These are phyloP conservation scores for Lacerta bilineata DNA, from an alignment of 2,797 vertebrate species.

Conservation along the genomic window DNA sequence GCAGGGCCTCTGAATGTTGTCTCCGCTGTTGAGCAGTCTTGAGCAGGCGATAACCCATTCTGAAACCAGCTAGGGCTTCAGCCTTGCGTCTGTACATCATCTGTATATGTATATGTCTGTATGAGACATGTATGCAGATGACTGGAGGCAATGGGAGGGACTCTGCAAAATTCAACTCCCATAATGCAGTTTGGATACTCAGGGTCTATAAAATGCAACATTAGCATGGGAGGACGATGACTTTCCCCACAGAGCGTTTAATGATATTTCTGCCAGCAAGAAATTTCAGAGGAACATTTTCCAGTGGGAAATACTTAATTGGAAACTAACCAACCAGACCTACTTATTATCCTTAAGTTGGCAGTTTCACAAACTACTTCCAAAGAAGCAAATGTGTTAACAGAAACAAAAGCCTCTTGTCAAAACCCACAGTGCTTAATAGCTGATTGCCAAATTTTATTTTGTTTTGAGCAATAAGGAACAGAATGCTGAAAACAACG, in stretches of 20 bases:
- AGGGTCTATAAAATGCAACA: not conserved
- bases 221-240: not conserved
- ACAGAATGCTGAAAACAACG: not conserved
- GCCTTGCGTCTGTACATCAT: no score
- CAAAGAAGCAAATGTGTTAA: constrained; percentile 13
- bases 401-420: constrained; percentile 3
- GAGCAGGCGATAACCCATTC: no score
- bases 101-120: not conserved
- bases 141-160: not conserved
- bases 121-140: not conserved
- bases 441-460: constrained; percentile 11
- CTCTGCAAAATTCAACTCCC: not conserved
- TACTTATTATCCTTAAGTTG: constrained; percentile 23
- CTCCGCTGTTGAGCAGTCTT: no score
- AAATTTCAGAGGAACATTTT: not conserved
- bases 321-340: constrained; percentile 29
- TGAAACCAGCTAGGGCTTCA: no score
- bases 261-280: not conserved
- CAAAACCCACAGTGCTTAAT: constrained; percentile 12
- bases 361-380: constrained; percentile 7
- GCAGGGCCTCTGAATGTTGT: no score
- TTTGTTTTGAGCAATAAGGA: constrained; percentile 32
- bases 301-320: constrained; percentile 20
- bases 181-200: not conserved
- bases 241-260: not conserved